These are phyloP conservation scores for Nycticebus coucang DNA, from an alignment of 2,113 vertebrate genomes.

Conservation along the genomic window DNA sequence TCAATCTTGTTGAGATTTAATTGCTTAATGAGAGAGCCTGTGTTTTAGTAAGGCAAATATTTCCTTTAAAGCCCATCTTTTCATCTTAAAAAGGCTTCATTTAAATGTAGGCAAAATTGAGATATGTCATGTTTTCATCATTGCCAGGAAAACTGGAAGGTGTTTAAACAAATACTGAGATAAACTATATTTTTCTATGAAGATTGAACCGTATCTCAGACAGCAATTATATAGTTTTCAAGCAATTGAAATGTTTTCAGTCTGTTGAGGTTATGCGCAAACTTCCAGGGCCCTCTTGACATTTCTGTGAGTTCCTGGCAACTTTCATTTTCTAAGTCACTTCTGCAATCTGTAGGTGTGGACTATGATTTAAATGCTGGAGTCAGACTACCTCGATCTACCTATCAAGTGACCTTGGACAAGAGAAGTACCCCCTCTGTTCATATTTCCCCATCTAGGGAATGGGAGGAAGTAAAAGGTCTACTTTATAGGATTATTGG, in stretches of 20 bases:
- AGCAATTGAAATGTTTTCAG: neutral
- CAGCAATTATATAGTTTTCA: neutral
- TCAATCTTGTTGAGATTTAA: constrained; percentile 82
- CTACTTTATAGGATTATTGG: fast-evolving
- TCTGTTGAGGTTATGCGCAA: neutral
- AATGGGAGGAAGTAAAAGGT: neutral
- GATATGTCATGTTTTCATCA: constrained; percentile 69
- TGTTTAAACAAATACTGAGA: constrained; percentile 24
- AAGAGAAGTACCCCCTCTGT: neutral
- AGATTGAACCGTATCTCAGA: fast-evolving
- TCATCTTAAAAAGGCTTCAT: constrained; percentile 31
- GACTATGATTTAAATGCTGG: neutral
- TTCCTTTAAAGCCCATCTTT: constrained; percentile 63
- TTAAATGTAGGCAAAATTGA: constrained; percentile 16
- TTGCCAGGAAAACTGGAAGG: constrained; percentile 46
- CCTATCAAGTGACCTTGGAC: neutral
- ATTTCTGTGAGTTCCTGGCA: neutral
- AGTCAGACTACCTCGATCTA: neutral
- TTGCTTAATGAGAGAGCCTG: constrained; percentile 83
- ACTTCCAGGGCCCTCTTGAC: neutral
- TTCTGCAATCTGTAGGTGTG: neutral
- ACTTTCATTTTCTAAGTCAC: neutral
- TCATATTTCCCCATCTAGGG: neutral
- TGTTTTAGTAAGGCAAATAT: constrained; percentile 77
- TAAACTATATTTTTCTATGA: neutral